phyloP scores from a whole-genome alignment of 2,113 vertebrate genomes.

The Phylloscopus whistleri region DNA sequence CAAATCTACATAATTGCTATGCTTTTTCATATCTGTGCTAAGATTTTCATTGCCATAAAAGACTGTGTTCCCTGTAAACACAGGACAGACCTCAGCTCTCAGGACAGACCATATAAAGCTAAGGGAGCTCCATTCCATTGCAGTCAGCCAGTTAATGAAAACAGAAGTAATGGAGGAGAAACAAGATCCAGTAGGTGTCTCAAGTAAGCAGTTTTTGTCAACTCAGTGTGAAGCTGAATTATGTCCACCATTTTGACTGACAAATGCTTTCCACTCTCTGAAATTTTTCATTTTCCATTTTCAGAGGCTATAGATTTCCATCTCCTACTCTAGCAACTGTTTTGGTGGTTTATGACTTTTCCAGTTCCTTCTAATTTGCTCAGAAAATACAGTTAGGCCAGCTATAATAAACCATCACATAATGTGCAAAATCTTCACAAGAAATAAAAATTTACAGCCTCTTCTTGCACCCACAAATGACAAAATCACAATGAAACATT shows the following conservation, averaged over 20 bases:
- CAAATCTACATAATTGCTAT: not conserved
- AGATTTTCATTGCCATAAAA: not conserved
- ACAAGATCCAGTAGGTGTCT: not conserved
- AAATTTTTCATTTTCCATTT: conserved; percentile 41
- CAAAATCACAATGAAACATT: not conserved
- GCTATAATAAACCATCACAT: not conserved
- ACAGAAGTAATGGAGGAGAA: not conserved
- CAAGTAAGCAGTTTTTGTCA: not conserved
- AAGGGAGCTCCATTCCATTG: not conserved
- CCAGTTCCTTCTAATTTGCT: not conserved
- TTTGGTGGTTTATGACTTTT: not conserved
- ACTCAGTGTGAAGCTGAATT: not conserved
- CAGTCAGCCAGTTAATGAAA: not conserved
- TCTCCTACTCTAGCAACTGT: not conserved
- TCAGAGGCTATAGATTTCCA: conserved; percentile 15
- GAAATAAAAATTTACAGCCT: not conserved
- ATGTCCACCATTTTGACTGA: not conserved
- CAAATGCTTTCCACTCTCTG: conserved; percentile 7
- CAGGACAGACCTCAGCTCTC: not conserved
- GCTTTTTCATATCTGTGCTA: not conserved
- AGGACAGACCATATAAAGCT: not conserved
- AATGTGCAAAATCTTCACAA: not conserved
- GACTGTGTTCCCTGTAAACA: not conserved
- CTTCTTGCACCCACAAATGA: not conserved
- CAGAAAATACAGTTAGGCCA: not conserved